Conservation (phyloP, 2,113 vertebrate species). For the Antechinus flavipes region DNA sequence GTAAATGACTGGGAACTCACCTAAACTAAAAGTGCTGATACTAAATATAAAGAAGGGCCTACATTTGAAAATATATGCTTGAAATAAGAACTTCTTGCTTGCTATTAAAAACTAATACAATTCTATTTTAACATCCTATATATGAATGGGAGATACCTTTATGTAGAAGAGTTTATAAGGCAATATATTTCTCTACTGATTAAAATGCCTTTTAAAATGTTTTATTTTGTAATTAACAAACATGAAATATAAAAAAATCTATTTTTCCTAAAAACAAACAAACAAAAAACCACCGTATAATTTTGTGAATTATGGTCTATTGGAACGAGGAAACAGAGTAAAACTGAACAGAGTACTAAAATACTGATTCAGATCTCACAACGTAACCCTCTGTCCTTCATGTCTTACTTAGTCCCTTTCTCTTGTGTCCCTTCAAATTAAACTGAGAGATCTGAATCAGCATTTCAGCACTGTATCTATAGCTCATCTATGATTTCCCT, state of each 20-base stretch:
- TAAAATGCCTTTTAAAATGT: too few species aligned
- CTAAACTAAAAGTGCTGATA: background rate
- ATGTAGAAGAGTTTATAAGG: background rate
- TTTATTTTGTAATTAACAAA: too few species aligned
- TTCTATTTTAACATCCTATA: background rate
- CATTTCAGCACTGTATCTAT: background rate
- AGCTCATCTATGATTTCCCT: background rate
- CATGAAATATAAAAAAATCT: background rate
- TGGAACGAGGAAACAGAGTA: background rate
- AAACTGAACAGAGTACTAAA: background rate
- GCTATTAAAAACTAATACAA: background rate
- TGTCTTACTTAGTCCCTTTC: background rate
- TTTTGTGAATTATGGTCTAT: background rate
- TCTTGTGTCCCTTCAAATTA: background rate
- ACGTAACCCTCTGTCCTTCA: rapidly evolving
- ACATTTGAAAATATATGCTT: background rate
- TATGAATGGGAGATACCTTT: background rate
- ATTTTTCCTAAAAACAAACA: background rate
- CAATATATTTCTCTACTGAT: background rate
- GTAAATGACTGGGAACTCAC: background rate
- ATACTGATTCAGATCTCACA: background rate
- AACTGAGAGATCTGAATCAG: background rate
- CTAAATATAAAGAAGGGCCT: background rate
- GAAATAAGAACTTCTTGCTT: background rate
- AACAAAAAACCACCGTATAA: background rate